Evolutionary conservation across 2,113 vertebrate species (phyloP).

Genomic region (Perca fluviatilis): DNA sequence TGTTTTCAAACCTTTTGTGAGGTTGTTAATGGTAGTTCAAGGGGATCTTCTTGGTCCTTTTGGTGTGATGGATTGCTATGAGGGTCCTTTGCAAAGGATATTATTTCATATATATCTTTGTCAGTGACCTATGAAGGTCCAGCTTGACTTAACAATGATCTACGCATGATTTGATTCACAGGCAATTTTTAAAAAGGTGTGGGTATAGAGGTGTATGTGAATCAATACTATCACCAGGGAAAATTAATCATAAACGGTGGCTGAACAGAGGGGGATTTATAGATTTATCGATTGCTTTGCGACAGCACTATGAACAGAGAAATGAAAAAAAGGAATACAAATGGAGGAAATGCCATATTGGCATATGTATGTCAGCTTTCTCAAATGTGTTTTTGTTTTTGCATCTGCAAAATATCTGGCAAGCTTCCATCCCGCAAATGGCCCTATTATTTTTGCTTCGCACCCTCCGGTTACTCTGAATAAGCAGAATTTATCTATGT

Average conservation of each 20-base stretch:
- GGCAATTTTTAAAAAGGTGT: constrained; percentile 53
- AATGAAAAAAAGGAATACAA: background rate
- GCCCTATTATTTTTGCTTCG: constrained; percentile 83
- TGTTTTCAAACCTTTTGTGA: constrained; percentile 22
- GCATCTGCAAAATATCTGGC: constrained; percentile 84
- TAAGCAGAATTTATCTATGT: constrained; percentile 85
- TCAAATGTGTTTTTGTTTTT: constrained; percentile 76
- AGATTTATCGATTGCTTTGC: constrained; percentile 62
- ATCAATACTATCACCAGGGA: constrained; percentile 62
- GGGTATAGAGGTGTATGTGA: constrained; percentile 41
- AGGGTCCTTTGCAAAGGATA: constrained; percentile 20
- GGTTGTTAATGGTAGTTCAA: constrained; percentile 28
- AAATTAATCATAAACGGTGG: constrained; percentile 64
- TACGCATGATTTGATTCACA: constrained; percentile 57
- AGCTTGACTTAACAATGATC: constrained; percentile 60
- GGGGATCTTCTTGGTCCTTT: constrained; percentile 19
- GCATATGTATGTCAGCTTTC: constrained; percentile 75
- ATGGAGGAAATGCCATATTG: constrained; percentile 69
- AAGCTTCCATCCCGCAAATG: constrained; percentile 81
- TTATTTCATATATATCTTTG: constrained; percentile 51
- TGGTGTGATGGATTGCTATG: constrained; percentile 42
- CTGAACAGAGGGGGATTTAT: constrained; percentile 60
- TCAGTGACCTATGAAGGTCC: constrained; percentile 57
- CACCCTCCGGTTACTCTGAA: constrained; percentile 83
- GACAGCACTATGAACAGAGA: constrained; percentile 2